Evolutionary conservation across 2,888 invertebrate species (phyloP).

Genomic region (Pollenia griseotomentosa): DNA sequence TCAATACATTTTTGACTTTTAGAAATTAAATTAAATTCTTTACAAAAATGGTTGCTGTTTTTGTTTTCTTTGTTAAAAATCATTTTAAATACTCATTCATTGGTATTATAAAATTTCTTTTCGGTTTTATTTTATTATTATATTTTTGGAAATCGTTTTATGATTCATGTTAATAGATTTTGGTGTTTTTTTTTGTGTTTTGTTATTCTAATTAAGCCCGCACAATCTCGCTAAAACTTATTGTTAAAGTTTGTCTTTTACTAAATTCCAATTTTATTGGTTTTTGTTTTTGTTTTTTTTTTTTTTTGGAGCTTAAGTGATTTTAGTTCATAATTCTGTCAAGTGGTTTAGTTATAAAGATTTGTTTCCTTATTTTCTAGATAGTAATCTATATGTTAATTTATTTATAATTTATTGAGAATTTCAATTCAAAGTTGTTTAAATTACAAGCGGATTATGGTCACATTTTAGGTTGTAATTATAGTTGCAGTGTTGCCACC

Average conservation of each 20-base stretch:
- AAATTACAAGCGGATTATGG: conserved; percentile 16
- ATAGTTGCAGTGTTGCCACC: not conserved
- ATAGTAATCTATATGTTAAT: conserved; percentile 35
- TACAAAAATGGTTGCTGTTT: not conserved
- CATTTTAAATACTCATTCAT: conserved; percentile 35
- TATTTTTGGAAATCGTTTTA: not conserved
- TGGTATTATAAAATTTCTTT: conserved; percentile 20
- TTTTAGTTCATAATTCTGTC: conserved; percentile 2
- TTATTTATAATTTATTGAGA: conserved; percentile 33
- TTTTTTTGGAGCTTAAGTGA: not conserved
- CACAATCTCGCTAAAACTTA: conserved; percentile 44
- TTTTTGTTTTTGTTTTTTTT: conserved; percentile 29
- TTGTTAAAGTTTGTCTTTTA: not conserved
- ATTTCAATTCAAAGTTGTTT: conserved; percentile 5
- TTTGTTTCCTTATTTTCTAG: not conserved
- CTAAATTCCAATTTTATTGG: conserved; percentile 24
- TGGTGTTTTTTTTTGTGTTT: too few species aligned
- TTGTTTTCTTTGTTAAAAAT: conserved; percentile 32
- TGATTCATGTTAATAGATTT: conserved; percentile 27
- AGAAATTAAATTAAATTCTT: conserved; percentile 51
- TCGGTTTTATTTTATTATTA: not conserved
- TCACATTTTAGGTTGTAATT: conserved; percentile 10
- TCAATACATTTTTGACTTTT: conserved; percentile 38
- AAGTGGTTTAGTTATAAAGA: not conserved
- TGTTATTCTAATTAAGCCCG: conserved; percentile 5